phyloP scores from a whole-genome alignment of 2,113 vertebrate genomes.

The Mola mola region DNA sequence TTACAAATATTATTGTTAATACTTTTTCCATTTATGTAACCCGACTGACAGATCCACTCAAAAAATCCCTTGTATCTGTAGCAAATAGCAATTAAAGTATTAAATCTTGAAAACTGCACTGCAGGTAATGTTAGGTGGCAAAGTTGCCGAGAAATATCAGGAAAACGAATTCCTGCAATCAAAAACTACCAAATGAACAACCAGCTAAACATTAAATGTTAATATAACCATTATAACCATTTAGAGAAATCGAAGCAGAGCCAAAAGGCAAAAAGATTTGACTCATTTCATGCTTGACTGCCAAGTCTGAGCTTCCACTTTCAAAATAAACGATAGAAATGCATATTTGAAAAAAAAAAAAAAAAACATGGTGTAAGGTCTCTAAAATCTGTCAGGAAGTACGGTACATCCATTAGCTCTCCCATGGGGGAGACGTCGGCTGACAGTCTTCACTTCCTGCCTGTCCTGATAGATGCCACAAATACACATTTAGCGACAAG shows the following conservation, averaged over 20 bases:
- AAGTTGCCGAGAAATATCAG: too few species aligned
- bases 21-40: too few species aligned
- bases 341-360: conserved; percentile 54
- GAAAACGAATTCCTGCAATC: too few species aligned
- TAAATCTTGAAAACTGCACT: too few species aligned
- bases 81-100: too few species aligned
- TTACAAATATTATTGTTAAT: too few species aligned
- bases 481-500: conserved; percentile 58
- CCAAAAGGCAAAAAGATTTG: conserved; percentile 57
- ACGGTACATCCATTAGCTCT: conserved; percentile 68
- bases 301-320: conserved; percentile 57
- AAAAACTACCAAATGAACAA: conserved; percentile 17
- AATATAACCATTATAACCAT: conserved; percentile 36
- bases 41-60: too few species aligned
- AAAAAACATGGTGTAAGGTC: conserved; percentile 64
- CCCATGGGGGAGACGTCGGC: conserved; percentile 41
- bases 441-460: conserved; percentile 44
- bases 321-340: conserved; percentile 67
- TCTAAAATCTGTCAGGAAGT: conserved; percentile 58
- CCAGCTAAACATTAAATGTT: conserved; percentile 33
- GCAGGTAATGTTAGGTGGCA: too few species aligned
- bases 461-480: conserved; percentile 51
- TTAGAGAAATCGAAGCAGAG: conserved; percentile 50
- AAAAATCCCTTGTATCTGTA: too few species aligned
- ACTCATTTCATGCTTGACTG: conserved; percentile 68